Evolutionary conservation across 2,888 invertebrate genomes (phyloP).

Genomic region (Lasioglossum zephyrum): DNA sequence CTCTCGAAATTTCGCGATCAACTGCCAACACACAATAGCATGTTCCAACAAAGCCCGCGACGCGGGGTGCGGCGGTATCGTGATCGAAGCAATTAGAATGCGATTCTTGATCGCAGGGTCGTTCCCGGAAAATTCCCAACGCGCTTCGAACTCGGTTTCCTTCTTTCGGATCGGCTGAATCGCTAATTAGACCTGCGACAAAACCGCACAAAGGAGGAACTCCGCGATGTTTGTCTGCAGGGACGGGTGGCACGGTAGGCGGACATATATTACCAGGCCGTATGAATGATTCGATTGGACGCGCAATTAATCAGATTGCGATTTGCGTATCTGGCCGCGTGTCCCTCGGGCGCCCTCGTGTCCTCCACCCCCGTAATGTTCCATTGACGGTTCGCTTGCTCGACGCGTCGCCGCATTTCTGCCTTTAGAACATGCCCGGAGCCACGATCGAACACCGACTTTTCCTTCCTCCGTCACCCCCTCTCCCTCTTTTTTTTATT

Average conservation of each 20-base stretch:
- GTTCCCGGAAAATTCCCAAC: neutral
- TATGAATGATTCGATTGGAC: slow-evolving; percentile 71
- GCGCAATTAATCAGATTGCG: slow-evolving; percentile 74
- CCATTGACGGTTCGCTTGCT: slow-evolving; percentile 25
- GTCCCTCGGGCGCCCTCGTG: slow-evolving; percentile 51
- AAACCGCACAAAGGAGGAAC: slow-evolving; percentile 40
- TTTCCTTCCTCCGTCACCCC: slow-evolving; percentile 11
- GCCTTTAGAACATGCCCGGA: slow-evolving; percentile 57
- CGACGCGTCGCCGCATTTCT: slow-evolving; percentile 42
- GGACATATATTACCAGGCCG: slow-evolving; percentile 52
- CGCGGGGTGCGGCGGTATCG: neutral
- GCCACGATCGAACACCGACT: slow-evolving; percentile 49
- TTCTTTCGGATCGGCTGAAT: slow-evolving; percentile 6
- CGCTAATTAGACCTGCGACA: slow-evolving; percentile 41
- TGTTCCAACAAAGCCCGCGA: neutral
- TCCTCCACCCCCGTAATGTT: slow-evolving; percentile 23
- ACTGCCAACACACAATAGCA: neutral
- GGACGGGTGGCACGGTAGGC: neutral
- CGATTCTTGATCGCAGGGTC: neutral
- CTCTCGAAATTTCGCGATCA: slow-evolving; percentile 2
- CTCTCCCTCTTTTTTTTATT: slow-evolving; percentile 62
- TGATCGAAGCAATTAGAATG: neutral
- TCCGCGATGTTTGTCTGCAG: slow-evolving; percentile 50
- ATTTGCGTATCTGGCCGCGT: slow-evolving; percentile 57
- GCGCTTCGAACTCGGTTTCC: neutral